Base-by-base conservation (phyloP, 2,797 vertebrate genomes). In the Cirrhinus molitorella region DNA sequence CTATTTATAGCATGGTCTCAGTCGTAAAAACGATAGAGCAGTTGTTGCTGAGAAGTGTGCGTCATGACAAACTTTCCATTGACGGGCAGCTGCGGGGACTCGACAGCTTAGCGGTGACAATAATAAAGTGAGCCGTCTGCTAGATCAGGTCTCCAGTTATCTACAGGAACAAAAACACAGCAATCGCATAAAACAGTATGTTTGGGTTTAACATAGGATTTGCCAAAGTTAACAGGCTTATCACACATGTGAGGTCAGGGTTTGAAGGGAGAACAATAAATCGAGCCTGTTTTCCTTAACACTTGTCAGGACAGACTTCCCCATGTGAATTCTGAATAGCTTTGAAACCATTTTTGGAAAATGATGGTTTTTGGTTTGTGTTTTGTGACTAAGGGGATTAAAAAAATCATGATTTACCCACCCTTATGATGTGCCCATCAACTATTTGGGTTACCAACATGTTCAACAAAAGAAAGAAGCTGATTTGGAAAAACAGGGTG, bases 11-110 rank as follows among this genome's bases (percentile, higher is more conserved):
- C 25, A 45, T 61, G 40, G 37, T 77, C 25, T 76, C 71, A 49
- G 76, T 86, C 88, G 87, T 90, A 88, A 88, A 86, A 91, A 70
- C 76, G 85, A 88, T 83, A 82, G 83, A 89, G 84, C 93, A 93
- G 93, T 92, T 93, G 93, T 90, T 91, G 84, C 74, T 37, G 74
- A n/a, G 72, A 76, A 81, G 71, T 80, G 76, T 86, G 81, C 67
- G 81, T 67, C 83, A 28, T 31, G 77, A 83, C 51, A 65, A 84
- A 87, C 84, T 88, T 88, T 90, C 86, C 87, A 85, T 75, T 71
- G 76, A 77, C 72, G 49, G 85, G 65, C 88, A 90, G 89, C 88
- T 88, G 88, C 86, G 61, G 43, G 74, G 85, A 83, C 72, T 88
- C 87, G 61, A 79, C 80, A 12, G 47, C 49, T 71, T 51, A 76